Base-by-base conservation (phyloP, 2,797 vertebrate species). In the Mus minutoides region DNA sequence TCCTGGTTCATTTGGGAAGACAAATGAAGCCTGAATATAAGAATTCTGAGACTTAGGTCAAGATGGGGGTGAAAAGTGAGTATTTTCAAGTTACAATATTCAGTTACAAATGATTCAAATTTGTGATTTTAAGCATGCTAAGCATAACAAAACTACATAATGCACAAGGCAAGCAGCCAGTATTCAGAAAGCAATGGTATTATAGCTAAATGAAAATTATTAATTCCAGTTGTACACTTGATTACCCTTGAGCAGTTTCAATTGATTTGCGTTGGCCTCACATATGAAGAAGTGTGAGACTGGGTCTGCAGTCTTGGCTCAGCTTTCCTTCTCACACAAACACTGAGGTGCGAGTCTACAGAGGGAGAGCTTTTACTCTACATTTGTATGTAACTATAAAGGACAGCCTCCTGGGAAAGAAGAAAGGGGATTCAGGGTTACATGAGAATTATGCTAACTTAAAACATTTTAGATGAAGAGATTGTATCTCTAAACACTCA, bases 201-300 rank as follows among this genome's bases (percentile, higher is more conserved):
- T 96, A 71, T 2, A 79, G 54, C 82, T 95, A 96, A 96, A 97
- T 96, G 94, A 95, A 96, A 98, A 97, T 97, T 97, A 97, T 98
- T 97, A 97, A 96, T 85, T 97, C 97, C 97, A 96, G 95, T 97
- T 95, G 94, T 97, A 76, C 73, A 76, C 67, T 97, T 97, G 96
- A 97, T 97, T 96, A 97, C 95, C 92, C 95, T 92, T 95, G 94
- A 97, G 94, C 43, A 96, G 40, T 96, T 97, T 96, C 97, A 95
- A 77, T 90, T 97, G 94, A 94, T 94, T 97, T 94, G 79, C 5
- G 76, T 96, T 95, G 92, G 87, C 75, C 49, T 92, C 73, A 92
- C 92, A 96, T 43, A 85, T 86, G 91, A 97, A 60, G 89, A 97
- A 97, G 96, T 91, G n/a, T 90, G 92, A 97, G 96, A 96, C 88